Evolutionary conservation across 2,888 invertebrate species (phyloP), one percentile per base, ranked within the genome.

Genomic region (Epinotia demarniana): DNA sequence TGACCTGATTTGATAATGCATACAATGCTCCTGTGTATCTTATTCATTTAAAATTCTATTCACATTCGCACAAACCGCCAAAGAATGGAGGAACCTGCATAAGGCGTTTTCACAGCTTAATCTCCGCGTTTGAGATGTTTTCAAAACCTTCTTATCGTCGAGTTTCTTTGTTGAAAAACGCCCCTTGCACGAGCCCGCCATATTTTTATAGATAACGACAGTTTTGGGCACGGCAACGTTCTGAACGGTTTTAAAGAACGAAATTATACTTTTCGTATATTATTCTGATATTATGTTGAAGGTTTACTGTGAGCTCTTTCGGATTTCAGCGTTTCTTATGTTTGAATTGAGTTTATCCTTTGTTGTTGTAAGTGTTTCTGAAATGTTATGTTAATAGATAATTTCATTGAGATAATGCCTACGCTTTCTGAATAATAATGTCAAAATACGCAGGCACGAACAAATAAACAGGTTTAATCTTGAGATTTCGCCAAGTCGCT

Each of bases 191-290:
- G 83, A 78, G 70, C 73, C 27, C 49, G 67, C 82, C 81, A 84
- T 85, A 82, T 85, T 81, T 78, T 78, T 77, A 55, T 27, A 78
- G 79, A 81, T 83, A 81, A 81, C 79, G 80, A 79, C 81, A 80
- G 77, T 78, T 77, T 72, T 74, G 76, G 77, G 77, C 81, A 81
- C 82, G 82, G 79, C 55, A 46, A 62, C 67, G 60, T 60, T 60
- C 53, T 46, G 60, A 66, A 75, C 55, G 69, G 69, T 70, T 74
- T 62, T 70, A 46, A 74, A 64, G 49, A 70, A 57, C 16, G 19
- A 49, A 74, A 74, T 68, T 62, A 73, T 69, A 69, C 46, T 39
- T 70, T 74, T 53, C 33, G 33, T 63, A 63, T 74, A 58, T 70
- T 70, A 74, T 73, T 73, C 46, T 18, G 46, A n/a, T 43, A 18